These are phyloP conservation scores for Yoshiicerus persimilis DNA, from an alignment of 1,140 invertebrate genomes.

Conservation along the genomic window DNA sequence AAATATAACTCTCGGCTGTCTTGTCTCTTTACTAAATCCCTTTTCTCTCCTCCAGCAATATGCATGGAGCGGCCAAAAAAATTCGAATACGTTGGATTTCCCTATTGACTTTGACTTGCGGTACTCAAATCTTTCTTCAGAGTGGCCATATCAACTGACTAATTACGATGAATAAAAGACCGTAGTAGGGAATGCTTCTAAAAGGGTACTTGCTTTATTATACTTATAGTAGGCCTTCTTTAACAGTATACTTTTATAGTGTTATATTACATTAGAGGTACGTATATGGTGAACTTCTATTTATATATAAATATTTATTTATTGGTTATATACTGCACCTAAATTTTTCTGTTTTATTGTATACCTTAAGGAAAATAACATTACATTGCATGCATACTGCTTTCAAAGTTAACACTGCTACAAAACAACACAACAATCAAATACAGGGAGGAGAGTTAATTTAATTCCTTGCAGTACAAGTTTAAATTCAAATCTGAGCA, in stretches of 20 bases:
- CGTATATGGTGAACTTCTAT: too few species aligned
- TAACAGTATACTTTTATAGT: too few species aligned
- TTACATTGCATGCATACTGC: not conserved
- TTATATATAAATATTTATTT: not conserved
- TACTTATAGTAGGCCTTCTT: not conserved
- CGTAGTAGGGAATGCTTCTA: not conserved
- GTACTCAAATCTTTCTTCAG: not conserved
- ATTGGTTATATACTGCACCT: not conserved
- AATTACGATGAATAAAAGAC: not conserved
- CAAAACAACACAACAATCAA: not conserved
- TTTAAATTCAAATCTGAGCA: not conserved
- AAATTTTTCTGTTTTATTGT: not conserved
- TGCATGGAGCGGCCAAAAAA: not conserved
- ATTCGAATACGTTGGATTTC: conserved; percentile 1
- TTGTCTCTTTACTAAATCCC: not conserved
- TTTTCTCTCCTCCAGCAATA: not conserved
- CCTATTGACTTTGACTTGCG: not conserved
- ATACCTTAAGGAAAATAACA: not conserved
- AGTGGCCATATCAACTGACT: not conserved
- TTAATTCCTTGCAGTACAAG: not conserved
- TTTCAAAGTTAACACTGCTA: not conserved
- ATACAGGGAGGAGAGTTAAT: not conserved
- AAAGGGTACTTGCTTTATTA: not conserved
- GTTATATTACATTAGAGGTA: too few species aligned
- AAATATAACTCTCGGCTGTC: not conserved